Evolutionary conservation across 2,888 invertebrate genomes (phyloP).

Genomic region (Syrista parreyssii): DNA sequence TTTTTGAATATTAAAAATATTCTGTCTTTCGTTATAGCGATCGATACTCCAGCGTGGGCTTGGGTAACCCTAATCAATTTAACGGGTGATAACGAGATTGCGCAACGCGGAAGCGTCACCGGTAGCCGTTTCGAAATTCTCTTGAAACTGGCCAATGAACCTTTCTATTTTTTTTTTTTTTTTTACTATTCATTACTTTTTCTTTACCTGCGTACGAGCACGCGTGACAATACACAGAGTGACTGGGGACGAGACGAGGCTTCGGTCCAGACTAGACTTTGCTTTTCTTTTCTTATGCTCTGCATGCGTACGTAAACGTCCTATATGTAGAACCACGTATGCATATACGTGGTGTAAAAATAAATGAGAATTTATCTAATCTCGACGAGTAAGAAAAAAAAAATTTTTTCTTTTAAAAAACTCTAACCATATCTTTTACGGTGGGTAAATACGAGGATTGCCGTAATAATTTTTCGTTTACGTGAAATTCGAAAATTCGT

Average conservation of each 20-base stretch:
- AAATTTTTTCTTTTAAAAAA: no score
- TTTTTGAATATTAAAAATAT: neutral
- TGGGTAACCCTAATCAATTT: neutral
- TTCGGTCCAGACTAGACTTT: neutral
- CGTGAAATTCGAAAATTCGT: neutral
- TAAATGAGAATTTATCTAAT: neutral
- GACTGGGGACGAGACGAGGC: neutral
- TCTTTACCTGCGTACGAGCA: neutral
- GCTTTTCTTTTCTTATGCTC: neutral
- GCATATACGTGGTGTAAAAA: neutral
- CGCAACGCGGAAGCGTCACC: constrained; percentile 1
- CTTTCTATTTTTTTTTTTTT: neutral
- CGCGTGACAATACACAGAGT: neutral
- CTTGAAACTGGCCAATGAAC: neutral
- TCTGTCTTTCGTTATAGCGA: neutral
- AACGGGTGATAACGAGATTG: neutral
- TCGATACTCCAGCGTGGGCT: neutral
- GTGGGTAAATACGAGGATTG: neutral
- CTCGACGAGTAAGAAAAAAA: neutral
- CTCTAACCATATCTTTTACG: neutral
- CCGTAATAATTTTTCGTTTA: neutral
- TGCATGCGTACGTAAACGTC: neutral
- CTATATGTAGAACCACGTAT: neutral
- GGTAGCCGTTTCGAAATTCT: neutral
- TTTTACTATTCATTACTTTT: neutral